These are phyloP conservation scores for Petromus typicus DNA, from an alignment of 2,113 vertebrate genomes.

Conservation along the genomic window DNA sequence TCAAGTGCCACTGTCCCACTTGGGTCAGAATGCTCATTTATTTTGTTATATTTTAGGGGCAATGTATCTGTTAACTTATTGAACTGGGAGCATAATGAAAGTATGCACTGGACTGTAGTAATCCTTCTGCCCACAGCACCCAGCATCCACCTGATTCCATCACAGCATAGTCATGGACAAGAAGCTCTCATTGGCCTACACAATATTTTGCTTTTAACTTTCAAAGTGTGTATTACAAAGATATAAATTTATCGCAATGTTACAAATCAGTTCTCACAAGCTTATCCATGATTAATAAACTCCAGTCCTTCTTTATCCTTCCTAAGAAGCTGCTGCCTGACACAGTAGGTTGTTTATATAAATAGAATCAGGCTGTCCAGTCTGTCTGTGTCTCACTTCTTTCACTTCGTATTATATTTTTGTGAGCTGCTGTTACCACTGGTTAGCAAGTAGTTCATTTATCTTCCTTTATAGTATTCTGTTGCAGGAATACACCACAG, in stretches of 20 bases:
- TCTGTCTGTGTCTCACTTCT: background rate
- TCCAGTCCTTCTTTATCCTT: background rate
- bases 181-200: conserved; percentile 3
- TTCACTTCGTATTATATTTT: background rate
- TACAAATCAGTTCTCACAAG: background rate
- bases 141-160: background rate
- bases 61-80: background rate
- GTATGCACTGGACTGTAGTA: background rate
- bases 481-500: background rate
- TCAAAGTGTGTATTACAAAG: background rate
- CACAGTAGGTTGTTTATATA: background rate
- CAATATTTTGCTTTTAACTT: conserved; percentile 25
- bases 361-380: background rate
- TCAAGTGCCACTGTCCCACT: background rate
- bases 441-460: background rate
- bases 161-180: background rate
- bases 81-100: background rate
- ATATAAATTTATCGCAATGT: background rate
- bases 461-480: background rate
- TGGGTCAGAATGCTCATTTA: background rate
- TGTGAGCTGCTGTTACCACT: background rate
- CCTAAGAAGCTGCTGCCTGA: background rate
- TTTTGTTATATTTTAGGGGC: background rate
- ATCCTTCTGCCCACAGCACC: background rate
- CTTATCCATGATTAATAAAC: background rate